Evolutionary conservation across 2,797 vertebrate species (phyloP).

Genomic region (Glyptemys insculpta): DNA sequence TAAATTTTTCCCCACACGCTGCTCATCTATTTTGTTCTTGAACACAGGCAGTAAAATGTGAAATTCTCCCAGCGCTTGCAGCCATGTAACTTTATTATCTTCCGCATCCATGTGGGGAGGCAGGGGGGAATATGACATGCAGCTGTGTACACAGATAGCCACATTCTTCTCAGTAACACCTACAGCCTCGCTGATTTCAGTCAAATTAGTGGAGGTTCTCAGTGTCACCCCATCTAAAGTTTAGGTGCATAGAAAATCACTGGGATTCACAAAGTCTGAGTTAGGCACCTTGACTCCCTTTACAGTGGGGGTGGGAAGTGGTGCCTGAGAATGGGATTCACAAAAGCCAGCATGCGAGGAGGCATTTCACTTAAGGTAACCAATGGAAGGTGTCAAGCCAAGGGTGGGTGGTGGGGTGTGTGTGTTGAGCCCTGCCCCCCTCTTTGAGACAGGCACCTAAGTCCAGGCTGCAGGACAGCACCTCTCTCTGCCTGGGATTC

Average conservation of each 20-base stretch:
- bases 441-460: too few species aligned
- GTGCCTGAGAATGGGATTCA: too few species aligned
- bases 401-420: too few species aligned
- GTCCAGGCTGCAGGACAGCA: too few species aligned
- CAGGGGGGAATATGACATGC: not conserved
- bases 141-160: not conserved
- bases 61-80: not conserved
- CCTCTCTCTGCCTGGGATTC: too few species aligned
- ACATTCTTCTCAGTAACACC: not conserved
- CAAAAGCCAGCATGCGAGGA: too few species aligned
- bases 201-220: not conserved
- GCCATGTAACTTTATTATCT: not conserved
- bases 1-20: not conserved
- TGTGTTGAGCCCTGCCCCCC: too few species aligned
- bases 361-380: too few species aligned
- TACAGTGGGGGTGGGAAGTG: too few species aligned
- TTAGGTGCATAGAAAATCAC: not conserved
- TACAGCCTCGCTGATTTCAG: not conserved
- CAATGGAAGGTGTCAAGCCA: too few species aligned
- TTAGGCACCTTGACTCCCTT: too few species aligned
- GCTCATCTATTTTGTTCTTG: not conserved
- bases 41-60: not conserved
- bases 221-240: rapidly evolving
- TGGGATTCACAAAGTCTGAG: not conserved
- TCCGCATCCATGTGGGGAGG: not conserved